These are phyloP conservation scores for Drosophila austrosaltans DNA, from an alignment of 2,888 invertebrate species.

Conservation along the genomic window DNA sequence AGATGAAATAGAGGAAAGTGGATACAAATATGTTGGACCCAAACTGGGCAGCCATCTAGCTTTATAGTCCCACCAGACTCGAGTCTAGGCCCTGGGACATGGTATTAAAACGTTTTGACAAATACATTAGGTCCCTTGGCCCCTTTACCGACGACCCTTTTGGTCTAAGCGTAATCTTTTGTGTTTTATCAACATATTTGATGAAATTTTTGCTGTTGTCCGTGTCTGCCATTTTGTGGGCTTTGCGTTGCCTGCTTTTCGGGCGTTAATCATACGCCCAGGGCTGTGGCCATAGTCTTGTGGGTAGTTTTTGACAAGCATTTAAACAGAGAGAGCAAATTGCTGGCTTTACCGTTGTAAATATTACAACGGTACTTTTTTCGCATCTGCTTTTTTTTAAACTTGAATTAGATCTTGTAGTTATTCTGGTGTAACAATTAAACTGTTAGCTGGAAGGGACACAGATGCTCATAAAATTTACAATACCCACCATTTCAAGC, in stretches of 20 bases:
- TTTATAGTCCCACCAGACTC: constrained; percentile 55
- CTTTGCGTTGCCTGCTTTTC: constrained; percentile 58
- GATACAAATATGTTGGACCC: constrained; percentile 39
- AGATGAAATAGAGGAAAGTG: constrained; percentile 24
- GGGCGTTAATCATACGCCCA: constrained; percentile 73
- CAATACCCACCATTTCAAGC: neutral
- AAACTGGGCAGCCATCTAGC: constrained; percentile 53
- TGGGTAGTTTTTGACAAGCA: constrained; percentile 42
- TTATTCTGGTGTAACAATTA: constrained; percentile 31
- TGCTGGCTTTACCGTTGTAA: constrained; percentile 5
- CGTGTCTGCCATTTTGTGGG: constrained; percentile 47
- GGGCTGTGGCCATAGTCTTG: constrained; percentile 23
- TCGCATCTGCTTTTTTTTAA: neutral
- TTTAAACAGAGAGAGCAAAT: constrained; percentile 17
- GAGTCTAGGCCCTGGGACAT: constrained; percentile 41
- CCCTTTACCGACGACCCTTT: constrained; percentile 42
- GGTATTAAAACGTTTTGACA: constrained; percentile 74
- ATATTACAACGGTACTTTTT: constrained; percentile 2
- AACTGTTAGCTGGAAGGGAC: constrained; percentile 28
- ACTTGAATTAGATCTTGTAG: neutral
- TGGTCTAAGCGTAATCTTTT: constrained; percentile 62
- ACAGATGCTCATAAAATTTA: constrained; percentile 35
- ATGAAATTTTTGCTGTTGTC: constrained; percentile 59
- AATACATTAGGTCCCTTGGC: constrained; percentile 67
- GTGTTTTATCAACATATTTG: constrained; percentile 77